Base-by-base conservation (phyloP, 2,888 invertebrate species). In the Hypomecis punctinalis region DNA sequence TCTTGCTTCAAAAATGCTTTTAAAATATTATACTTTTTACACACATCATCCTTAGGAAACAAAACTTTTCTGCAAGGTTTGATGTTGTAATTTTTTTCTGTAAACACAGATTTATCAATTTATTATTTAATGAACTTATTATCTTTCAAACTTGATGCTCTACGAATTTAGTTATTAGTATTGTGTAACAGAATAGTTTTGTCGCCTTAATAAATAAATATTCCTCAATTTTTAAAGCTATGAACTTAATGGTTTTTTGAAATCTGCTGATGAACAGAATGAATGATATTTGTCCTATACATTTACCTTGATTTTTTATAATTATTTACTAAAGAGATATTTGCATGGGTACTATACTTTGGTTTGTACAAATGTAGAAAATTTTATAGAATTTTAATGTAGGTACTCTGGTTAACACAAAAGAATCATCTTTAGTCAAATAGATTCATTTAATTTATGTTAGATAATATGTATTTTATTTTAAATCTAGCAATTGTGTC, bases 361-460 rank as follows among this genome's bases (percentile, higher is more conserved):
- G 70, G 70, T 66, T 70, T 67, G 70, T 66, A 58, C 61, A 63
- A n/a, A 45, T 57, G 9, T 56, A 56, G 11, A 62, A 49, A 51
- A 58, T 53, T 1, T 5, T 54, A 42, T 1, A 23, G 23, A 23
- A 23, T 23, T 23, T 23, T 23, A 23, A 23, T 23, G 23, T n/a
- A n/a, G n/a, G n/a, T 23, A 23, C 23, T 23, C 23, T 23, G 23
- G 23, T 23, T 1, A 23, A 23, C 23, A 23, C 23, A 23, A 23
- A 23, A 23, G 23, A 23, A 23, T 23, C 1, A 23, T 23, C 23
- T 23, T 23, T 51, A 37, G 49, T 37, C 5, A 37, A 0, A 11
- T 37, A 36, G 49, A 11, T 49, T 4, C 7, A 36, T 48, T 48
- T 36, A n/a, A n/a, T n/a, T n/a, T n/a, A n/a, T n/a, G n/a, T n/a